phyloP scores from a whole-genome alignment of 1,140 invertebrate species.

The Oreohelix idahoensis region DNA sequence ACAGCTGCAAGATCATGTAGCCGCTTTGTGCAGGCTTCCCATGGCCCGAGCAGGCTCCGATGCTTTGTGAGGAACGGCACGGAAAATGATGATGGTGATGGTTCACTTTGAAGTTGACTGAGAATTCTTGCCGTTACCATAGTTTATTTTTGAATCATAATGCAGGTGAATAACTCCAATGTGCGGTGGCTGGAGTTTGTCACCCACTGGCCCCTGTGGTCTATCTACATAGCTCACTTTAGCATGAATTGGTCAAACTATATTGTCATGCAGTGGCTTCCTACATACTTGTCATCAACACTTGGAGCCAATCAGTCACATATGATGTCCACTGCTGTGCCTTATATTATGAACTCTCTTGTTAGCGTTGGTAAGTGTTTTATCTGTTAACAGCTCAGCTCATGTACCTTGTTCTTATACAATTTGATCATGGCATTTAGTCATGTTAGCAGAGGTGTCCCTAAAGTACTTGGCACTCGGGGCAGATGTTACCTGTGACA shows the following conservation, averaged over 20 bases:
- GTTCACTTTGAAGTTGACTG: too few species aligned
- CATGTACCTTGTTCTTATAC: background rate
- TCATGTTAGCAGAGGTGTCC: too few species aligned
- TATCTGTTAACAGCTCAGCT: background rate
- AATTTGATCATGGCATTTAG: too few species aligned
- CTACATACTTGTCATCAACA: constrained; percentile 81
- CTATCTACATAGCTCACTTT: constrained; percentile 86
- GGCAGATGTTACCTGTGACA: too few species aligned
- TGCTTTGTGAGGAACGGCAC: too few species aligned
- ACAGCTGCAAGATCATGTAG: too few species aligned
- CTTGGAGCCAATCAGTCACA: constrained; percentile 82
- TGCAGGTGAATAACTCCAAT: constrained; percentile 75
- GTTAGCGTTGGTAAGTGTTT: constrained; percentile 81
- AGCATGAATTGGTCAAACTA: constrained; percentile 90
- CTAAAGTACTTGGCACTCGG: too few species aligned
- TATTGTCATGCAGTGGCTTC: constrained; percentile 89
- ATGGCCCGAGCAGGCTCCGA: too few species aligned
- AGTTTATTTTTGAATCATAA: too few species aligned
- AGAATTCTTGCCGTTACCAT: too few species aligned
- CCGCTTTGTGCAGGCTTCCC: too few species aligned
- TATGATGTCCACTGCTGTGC: constrained; percentile 84
- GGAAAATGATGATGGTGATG: too few species aligned
- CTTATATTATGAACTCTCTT: constrained; percentile 84
- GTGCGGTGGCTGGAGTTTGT: constrained; percentile 81
- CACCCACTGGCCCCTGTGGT: constrained; percentile 83